These are phyloP conservation scores for Peromyscus californicus DNA, from an alignment of 2,113 vertebrate genomes.

Conservation along the genomic window DNA sequence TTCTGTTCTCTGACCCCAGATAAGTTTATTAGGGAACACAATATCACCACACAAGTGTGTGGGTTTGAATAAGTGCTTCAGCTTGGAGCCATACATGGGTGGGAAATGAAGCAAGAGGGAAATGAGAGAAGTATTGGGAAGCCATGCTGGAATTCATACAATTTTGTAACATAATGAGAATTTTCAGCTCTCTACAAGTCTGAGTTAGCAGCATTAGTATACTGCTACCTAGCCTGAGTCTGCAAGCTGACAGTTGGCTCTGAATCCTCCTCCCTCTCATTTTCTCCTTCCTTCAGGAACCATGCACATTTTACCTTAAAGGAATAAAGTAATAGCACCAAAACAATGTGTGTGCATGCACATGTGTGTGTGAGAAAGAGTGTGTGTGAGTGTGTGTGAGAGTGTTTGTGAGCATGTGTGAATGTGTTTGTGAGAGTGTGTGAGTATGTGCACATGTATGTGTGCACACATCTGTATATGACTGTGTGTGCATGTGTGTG, in stretches of 20 bases:
- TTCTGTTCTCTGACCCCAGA: too few species aligned
- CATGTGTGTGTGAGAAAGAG: background rate
- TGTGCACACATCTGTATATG: background rate
- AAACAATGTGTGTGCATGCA: background rate
- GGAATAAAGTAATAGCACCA: slow-evolving; percentile 1
- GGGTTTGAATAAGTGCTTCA: background rate
- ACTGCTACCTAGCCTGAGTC: slow-evolving; percentile 30
- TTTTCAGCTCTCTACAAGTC: slow-evolving; percentile 61
- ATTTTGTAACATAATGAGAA: slow-evolving; percentile 24
- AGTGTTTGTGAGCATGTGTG: background rate
- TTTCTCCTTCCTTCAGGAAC: slow-evolving; percentile 47
- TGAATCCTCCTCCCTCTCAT: slow-evolving; percentile 22
- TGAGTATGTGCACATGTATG: background rate
- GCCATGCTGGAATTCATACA: background rate
- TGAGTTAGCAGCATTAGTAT: slow-evolving; percentile 62
- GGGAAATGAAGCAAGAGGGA: background rate
- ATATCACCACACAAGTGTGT: background rate
- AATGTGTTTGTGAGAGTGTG: background rate
- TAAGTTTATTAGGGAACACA: too few species aligned
- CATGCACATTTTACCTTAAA: slow-evolving; percentile 18
- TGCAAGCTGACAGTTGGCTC: slow-evolving; percentile 53
- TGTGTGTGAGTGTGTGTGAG: too few species aligned
- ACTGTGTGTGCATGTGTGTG: background rate
- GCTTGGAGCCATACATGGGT: background rate
- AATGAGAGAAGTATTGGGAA: slow-evolving; percentile 5